A percentile compares a stretch with the other conserved stretches of the same genome.
These are phyloP conservation scores for Ceramica pisi DNA, from an alignment of 2,888 invertebrate genomes.

Conservation along the genomic window DNA sequence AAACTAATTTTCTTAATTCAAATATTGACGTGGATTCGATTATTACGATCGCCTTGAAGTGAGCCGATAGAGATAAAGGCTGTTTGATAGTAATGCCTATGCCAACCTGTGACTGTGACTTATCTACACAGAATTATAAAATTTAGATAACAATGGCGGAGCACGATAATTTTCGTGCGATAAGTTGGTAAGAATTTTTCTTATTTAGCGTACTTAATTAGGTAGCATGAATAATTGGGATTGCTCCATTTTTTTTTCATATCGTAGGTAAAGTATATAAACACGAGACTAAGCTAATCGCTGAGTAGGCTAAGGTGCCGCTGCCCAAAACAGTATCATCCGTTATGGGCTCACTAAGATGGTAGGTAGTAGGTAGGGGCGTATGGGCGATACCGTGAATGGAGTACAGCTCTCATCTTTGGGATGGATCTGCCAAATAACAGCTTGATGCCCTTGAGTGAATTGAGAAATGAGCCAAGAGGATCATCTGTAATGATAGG, in stretches of 20 bases:
- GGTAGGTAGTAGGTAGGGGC: too few species aligned
- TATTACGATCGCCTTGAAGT: slow-evolving; percentile 75
- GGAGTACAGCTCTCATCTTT: too few species aligned
- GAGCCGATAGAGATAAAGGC: slow-evolving; percentile 69
- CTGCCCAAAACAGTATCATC: too few species aligned
- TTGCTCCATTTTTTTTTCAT: neutral
- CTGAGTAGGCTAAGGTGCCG: too few species aligned
- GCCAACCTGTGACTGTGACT: slow-evolving; percentile 41
- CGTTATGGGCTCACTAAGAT: too few species aligned
- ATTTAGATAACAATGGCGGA: slow-evolving; percentile 63
- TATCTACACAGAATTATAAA: slow-evolving; percentile 65
- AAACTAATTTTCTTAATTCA: slow-evolving; percentile 40
- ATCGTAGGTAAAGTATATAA: neutral
- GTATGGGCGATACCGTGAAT: too few species aligned
- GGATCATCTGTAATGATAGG: too few species aligned
- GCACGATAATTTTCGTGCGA: slow-evolving; percentile 61
- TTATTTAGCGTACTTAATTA: slow-evolving; percentile 5
- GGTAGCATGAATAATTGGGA: neutral
- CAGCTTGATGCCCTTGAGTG: too few species aligned
- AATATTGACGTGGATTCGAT: slow-evolving; percentile 63
- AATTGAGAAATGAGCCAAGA: too few species aligned
- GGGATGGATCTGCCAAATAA: too few species aligned
- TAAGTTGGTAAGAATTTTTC: slow-evolving; percentile 48
- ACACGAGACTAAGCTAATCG: too few species aligned
- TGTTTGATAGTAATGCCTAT: slow-evolving; percentile 52